These are phyloP conservation scores for Hassar affinis DNA, from an alignment of 2,113 vertebrate species.

Conservation along the genomic window DNA sequence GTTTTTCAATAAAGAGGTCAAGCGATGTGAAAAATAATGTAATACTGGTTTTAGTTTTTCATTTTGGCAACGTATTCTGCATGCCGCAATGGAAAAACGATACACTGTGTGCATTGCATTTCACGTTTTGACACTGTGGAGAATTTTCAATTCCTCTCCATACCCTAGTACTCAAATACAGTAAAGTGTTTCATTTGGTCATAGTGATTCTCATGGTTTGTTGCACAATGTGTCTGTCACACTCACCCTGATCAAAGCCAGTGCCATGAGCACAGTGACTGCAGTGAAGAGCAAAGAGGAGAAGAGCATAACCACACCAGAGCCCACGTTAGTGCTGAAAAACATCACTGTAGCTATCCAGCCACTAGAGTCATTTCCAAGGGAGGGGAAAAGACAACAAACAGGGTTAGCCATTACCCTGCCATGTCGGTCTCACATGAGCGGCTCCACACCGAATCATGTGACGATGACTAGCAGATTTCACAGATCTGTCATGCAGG, in stretches of 20 bases:
- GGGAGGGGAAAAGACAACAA: conserved; percentile 23
- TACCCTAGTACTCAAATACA: not conserved
- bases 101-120: no score
- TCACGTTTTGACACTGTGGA: no score
- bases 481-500: not conserved
- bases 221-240: not conserved
- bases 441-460: not conserved
- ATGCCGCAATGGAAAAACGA: no score
- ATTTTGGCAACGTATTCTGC: no score
- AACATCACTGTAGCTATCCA: conserved; percentile 83
- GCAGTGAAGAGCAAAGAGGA: conserved; percentile 84
- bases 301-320: conserved; percentile 88
- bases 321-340: conserved; percentile 75
- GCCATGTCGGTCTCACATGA: not conserved
- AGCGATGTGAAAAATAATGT: no score
- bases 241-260: conserved; percentile 84
- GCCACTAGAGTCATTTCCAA: conserved; percentile 74
- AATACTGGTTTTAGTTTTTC: no score
- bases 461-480: conserved; percentile 1
- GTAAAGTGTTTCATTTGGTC: not conserved
- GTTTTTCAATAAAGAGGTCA: no score
- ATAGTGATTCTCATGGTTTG: not conserved
- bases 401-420: conserved; percentile 14
- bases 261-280: conserved; percentile 74
- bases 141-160: no score